Evolutionary conservation across 2,888 invertebrate species (phyloP), one percentile per base, ranked within the genome.

Genomic region (Parasteatoda lunata): DNA sequence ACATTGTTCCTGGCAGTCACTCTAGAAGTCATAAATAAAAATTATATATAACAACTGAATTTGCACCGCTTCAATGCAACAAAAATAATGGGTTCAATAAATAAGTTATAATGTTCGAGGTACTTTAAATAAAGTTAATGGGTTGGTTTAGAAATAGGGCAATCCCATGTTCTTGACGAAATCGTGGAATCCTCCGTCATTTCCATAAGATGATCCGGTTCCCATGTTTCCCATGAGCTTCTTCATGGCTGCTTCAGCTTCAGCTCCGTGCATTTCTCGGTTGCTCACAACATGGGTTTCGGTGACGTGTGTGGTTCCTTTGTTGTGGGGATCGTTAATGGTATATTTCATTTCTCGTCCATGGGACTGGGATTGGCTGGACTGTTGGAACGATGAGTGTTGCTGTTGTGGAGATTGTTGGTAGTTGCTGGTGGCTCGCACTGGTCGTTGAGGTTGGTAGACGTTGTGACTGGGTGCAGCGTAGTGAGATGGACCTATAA

Each of bases 341-440:
- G 87, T 88, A 71, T 88, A 88, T 54, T 88, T 88, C 87, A 88
- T 88, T 64, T 88, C 87, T 48, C 87, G 87, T 0, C 87, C 87
- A 75, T 65, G 52, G 73, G 66, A 66, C 64, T 81, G 81, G 64
- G 85, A 80, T 66, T 70, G 69, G 77, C 52, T 48, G n/a, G 80
- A 70, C 7, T 80, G 80, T 4, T 66, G 65, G 47, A 47, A 77
- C 51, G 48, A 51, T 47, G 81, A 78, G 51, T 78, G 78, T 51
- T 84, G 84, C 4, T 65, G 66, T 5, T 72, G 80, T 30, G 30
- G 30, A 30, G 30, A 30, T n/a, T 59, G 59, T 7, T 64, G 71
- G 71, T 83, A 72, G 76, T 64, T 70, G 9, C 64, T 15, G 68
- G 54, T 13, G 52, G 45, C 47, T 15, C 30, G 54, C 8, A 66